Evolutionary conservation across 2,797 vertebrate genomes (phyloP), one percentile per base, ranked within the genome.

Genomic region (Sternarchorhynchus goeldii): DNA sequence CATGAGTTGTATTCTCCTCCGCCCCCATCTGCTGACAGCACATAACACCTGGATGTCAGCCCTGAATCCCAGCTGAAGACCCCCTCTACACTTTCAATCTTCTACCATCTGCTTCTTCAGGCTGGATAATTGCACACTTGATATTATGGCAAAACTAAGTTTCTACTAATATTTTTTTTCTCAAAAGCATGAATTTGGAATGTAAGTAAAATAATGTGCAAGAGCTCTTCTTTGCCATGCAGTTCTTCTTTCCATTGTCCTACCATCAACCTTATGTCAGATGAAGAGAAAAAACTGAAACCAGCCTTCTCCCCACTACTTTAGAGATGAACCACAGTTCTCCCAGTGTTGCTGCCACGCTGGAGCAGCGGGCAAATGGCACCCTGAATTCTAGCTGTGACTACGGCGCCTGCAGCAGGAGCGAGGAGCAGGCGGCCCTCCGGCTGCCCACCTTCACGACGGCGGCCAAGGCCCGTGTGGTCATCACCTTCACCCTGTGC

Each of bases 381-480:
- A 55, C 85, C 0, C 56, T 75, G 62, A 93, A 92, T 5, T 81
- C 77, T 75, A 93, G 88, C 88, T 92, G 92, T 64, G 83, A 81
- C 21, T 87, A 77, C 25, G 14, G 73, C 0, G 41, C 2, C 31
- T 93, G 90, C 84, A 91, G 89, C 36, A 78, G 29, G 68, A 90
- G 85, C 81, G 66, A 79, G 0, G 82, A 64, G 6, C 87, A 85
- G 70, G 86, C 91, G 69, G 84, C 86, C 62, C 88, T 92, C 53
- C 92, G 92, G 85, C 90, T 95, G 62, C 94, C 94, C 63, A 94
- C 92, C 17, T 94, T 95, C 87, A 91, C 94, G 83, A 89, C 90
- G 0, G 94, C 94, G 0, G 94, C 94, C 68, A 93, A 94, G 86
- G 92, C 90, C 65, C 76, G 94, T 5, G 94, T 95, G 2, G 88